Evolutionary conservation across 2,113 vertebrate genomes (phyloP).

Genomic region (Sander vitreus): DNA sequence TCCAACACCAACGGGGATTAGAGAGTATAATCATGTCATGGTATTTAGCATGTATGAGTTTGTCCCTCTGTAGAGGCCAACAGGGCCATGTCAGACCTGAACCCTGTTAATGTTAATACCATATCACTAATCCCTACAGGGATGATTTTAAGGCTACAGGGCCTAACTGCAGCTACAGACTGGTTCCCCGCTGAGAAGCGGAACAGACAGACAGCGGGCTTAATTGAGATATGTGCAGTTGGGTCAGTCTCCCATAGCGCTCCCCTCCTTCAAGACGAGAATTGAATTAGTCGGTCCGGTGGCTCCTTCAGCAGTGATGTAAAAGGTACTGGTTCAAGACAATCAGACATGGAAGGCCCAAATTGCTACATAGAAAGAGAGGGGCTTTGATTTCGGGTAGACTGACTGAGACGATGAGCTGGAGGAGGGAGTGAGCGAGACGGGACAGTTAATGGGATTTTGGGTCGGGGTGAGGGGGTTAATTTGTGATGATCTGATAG

Average conservation of each 20-base stretch:
- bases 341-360: slow-evolving; percentile 62
- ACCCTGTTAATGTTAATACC: slow-evolving; percentile 56
- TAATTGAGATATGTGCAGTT: slow-evolving; percentile 79
- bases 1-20: no score
- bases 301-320: slow-evolving; percentile 76
- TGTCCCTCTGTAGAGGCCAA: slow-evolving; percentile 47
- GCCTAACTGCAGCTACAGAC: slow-evolving; percentile 25
- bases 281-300: slow-evolving; percentile 79
- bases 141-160: slow-evolving; percentile 41
- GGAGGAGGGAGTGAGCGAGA: slow-evolving; percentile 31
- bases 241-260: slow-evolving; percentile 61
- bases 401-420: slow-evolving; percentile 40
- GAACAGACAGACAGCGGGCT: slow-evolving; percentile 67
- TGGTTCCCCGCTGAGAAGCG: slow-evolving; percentile 43
- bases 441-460: slow-evolving; percentile 65
- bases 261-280: slow-evolving; percentile 48
- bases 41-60: slow-evolving; percentile 21
- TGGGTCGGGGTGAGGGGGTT: slow-evolving; percentile 31
- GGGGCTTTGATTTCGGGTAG: slow-evolving; percentile 35
- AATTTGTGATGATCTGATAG: slow-evolving; percentile 35
- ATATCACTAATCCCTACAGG: slow-evolving; percentile 58
- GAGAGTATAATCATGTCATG: neutral
- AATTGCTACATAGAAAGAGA: slow-evolving; percentile 48
- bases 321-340: slow-evolving; percentile 73
- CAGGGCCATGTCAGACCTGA: slow-evolving; percentile 48